Conservation (phyloP, 2,888 invertebrate species). For the Stenotaenia linearis region DNA sequence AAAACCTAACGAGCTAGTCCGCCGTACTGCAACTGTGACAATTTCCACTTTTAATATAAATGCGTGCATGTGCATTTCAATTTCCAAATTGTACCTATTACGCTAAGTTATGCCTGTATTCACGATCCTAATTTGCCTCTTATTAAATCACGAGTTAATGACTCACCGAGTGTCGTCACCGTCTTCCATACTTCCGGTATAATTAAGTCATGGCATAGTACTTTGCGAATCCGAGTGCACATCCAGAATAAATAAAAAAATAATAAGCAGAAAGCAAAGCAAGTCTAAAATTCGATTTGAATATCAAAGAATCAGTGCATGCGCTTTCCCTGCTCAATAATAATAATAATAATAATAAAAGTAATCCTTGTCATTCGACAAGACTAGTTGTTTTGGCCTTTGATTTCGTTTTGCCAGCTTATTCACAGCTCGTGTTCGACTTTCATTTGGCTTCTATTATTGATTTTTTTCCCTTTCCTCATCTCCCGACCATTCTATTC, state of each 20-base stretch:
- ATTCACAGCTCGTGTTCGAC: not conserved
- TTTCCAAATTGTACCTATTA: not conserved
- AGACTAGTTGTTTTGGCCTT: not conserved
- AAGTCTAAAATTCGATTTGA: too few relatives aligned
- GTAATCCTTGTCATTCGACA: too few relatives aligned
- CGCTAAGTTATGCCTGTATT: not conserved
- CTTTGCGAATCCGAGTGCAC: too few relatives aligned
- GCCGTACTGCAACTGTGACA: not conserved
- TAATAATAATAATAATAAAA: too few relatives aligned
- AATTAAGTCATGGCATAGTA: too few relatives aligned
- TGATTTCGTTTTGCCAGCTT: not conserved
- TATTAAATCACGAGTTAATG: not conserved
- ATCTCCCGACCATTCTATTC: not conserved
- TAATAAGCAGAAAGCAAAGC: too few relatives aligned
- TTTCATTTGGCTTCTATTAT: not conserved
- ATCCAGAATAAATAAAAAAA: not conserved
- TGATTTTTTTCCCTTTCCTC: not conserved
- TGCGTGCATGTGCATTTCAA: not conserved
- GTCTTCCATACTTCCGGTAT: too few relatives aligned
- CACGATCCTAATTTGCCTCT: not conserved
- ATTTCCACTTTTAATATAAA: not conserved
- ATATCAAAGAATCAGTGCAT: too few relatives aligned
- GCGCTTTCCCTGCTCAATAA: too few relatives aligned
- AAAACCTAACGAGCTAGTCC: not conserved
- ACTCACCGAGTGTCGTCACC: not conserved